Conservation (phyloP, 2,888 invertebrate species). For the Plagodis pulveraria region DNA sequence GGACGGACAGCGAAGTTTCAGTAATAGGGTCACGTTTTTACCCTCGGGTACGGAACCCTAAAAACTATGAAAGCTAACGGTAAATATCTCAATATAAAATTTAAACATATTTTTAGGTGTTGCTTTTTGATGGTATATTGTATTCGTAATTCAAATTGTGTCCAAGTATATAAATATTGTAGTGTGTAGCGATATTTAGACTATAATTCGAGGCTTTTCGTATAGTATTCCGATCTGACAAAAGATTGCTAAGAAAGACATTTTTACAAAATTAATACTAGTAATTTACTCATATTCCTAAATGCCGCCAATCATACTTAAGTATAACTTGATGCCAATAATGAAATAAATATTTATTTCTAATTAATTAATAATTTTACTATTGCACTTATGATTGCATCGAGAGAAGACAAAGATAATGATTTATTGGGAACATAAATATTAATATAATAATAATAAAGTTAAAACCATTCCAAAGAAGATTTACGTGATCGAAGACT, state of each 20-base stretch:
- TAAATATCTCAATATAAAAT: too few relatives aligned
- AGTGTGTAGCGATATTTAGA: slow-evolving; percentile 63
- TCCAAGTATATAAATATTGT: slow-evolving; percentile 37
- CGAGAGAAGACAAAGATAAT: slow-evolving; percentile 38
- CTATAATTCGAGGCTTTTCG: slow-evolving; percentile 72
- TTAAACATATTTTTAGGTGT: too few relatives aligned
- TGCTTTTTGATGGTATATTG: too few relatives aligned
- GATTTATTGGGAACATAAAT: slow-evolving; percentile 32
- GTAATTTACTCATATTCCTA: slow-evolving; percentile 49
- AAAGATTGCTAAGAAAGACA: slow-evolving; percentile 53
- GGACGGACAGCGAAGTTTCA: too few relatives aligned
- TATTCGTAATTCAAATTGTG: slow-evolving; percentile 6
- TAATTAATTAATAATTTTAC: slow-evolving; percentile 33
- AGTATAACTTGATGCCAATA: slow-evolving; percentile 57
- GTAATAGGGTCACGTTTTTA: too few relatives aligned
- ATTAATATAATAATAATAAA: slow-evolving; percentile 44
- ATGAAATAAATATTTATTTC: slow-evolving; percentile 33
- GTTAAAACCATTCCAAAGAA: slow-evolving; percentile 74
- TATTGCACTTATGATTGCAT: slow-evolving; percentile 42
- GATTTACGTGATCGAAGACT: slow-evolving; percentile 55
- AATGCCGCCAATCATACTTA: slow-evolving; percentile 56
- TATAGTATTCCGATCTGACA: slow-evolving; percentile 48
- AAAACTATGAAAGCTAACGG: too few relatives aligned
- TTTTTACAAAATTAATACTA: slow-evolving; percentile 47
- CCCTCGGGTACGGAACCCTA: too few relatives aligned